These are phyloP conservation scores for Drusus annulatus DNA, from an alignment of 1,140 invertebrate species.

Conservation along the genomic window DNA sequence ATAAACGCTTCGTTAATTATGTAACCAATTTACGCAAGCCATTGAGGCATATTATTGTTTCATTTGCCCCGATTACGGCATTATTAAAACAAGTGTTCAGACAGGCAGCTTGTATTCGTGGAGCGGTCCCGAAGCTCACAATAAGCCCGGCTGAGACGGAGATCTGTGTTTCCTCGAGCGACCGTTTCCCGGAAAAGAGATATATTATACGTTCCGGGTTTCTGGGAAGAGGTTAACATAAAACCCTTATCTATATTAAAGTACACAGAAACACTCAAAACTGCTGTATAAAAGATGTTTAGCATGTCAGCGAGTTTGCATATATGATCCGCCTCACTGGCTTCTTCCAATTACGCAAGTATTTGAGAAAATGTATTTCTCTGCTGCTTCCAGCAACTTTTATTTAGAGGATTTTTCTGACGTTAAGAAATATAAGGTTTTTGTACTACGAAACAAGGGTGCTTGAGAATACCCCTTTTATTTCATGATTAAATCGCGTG, in stretches of 20 bases:
- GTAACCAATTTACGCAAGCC: not conserved
- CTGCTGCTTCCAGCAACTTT: not conserved
- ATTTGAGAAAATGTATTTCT: conserved; percentile 21
- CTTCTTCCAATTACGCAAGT: conserved; percentile 42
- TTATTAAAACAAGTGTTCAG: conserved; percentile 30
- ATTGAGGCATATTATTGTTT: conserved; percentile 2
- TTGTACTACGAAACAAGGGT: not conserved
- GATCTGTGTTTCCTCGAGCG: conserved; percentile 29
- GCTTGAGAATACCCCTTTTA: too few species aligned
- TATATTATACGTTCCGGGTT: conserved; percentile 18
- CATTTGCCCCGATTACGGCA: conserved; percentile 20
- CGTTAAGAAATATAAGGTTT: not conserved
- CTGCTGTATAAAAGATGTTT: conserved; percentile 53
- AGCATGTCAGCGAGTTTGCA: conserved; percentile 56
- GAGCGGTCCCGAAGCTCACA: conserved; percentile 15
- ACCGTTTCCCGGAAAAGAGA: conserved; percentile 16
- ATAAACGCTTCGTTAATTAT: not conserved
- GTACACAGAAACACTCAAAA: conserved; percentile 44
- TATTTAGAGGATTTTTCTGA: not conserved
- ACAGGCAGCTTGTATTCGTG: conserved; percentile 23
- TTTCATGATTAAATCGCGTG: too few species aligned
- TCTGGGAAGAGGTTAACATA: conserved; percentile 42
- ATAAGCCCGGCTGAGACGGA: conserved; percentile 26
- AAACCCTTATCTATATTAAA: conserved; percentile 41
- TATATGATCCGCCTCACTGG: conserved; percentile 46